A percentile compares a stretch with the other conserved stretches of the same genome.
Evolutionary conservation across 2,888 invertebrate genomes (phyloP).

Genomic region (Maniola hyperantus): DNA sequence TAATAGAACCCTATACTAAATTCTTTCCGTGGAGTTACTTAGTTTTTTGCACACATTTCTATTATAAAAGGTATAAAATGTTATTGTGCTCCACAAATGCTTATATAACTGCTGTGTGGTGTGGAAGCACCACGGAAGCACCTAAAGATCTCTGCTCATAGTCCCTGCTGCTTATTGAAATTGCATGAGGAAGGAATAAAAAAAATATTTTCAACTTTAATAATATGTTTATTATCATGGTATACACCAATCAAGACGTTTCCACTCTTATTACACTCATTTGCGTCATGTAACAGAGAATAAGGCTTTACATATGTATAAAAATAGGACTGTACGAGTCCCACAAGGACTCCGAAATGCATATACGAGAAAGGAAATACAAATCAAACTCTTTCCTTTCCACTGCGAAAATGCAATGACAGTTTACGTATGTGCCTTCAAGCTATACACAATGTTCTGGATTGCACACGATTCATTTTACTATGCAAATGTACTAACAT

Average conservation of each 20-base stretch:
- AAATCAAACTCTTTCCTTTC: slow-evolving; percentile 64
- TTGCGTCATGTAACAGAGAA: slow-evolving; percentile 77
- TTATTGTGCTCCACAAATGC: no score
- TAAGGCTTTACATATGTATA: slow-evolving; percentile 80
- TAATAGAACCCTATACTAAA: no score
- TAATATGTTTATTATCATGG: slow-evolving; percentile 77
- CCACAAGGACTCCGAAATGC: slow-evolving; percentile 74
- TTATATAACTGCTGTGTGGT: no score
- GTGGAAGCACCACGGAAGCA: no score
- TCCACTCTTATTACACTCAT: slow-evolving; percentile 74
- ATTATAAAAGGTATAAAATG: no score
- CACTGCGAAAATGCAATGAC: slow-evolving; percentile 81
- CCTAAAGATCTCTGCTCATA: no score
- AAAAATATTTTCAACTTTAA: slow-evolving; percentile 60
- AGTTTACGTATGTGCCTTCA: slow-evolving; percentile 65
- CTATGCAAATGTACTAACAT: slow-evolving; percentile 74
- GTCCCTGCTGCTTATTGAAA: no score
- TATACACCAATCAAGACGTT: slow-evolving; percentile 70
- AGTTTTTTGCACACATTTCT: no score
- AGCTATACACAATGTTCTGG: slow-evolving; percentile 68
- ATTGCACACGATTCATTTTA: slow-evolving; percentile 78
- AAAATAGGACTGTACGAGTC: slow-evolving; percentile 81
- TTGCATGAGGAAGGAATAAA: slow-evolving; percentile 32
- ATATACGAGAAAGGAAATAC: slow-evolving; percentile 75
- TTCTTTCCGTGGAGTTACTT: no score